Conservation (phyloP, 2,888 invertebrate species). For the Tetranychus truncatus region DNA sequence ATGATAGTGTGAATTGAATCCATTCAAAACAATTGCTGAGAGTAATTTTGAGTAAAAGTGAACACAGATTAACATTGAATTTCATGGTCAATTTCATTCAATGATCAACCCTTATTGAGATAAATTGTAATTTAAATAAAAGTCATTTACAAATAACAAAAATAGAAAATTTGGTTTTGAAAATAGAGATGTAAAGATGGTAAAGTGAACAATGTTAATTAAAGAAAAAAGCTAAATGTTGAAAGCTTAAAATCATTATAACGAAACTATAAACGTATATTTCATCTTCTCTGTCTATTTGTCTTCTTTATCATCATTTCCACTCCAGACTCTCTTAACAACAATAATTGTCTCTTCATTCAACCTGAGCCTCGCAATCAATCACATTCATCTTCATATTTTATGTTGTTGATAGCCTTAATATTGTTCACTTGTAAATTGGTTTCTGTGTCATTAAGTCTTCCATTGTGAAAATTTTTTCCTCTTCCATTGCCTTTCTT, state of each 20-base stretch:
- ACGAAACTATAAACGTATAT: neutral
- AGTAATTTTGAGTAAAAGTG: neutral
- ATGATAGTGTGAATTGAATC: too few relatives aligned
- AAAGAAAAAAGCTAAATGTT: neutral
- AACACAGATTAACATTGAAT: neutral
- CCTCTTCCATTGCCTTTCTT: neutral
- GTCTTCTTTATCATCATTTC: neutral
- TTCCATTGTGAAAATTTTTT: neutral
- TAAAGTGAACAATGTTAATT: neutral
- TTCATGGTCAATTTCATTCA: neutral
- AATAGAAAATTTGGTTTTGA: neutral
- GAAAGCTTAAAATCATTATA: neutral
- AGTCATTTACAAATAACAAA: neutral
- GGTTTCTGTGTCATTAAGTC: neutral
- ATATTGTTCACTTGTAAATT: neutral
- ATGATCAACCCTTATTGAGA: neutral
- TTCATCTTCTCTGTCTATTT: neutral
- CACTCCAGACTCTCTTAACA: constrained; percentile 3
- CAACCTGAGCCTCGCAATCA: neutral
- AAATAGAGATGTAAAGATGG: neutral
- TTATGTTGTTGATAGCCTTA: neutral
- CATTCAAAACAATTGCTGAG: too few relatives aligned
- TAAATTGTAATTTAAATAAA: neutral
- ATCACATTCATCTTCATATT: neutral
- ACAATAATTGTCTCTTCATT: neutral